Evolutionary conservation across 2,888 invertebrate species (phyloP).

Genomic region (Exocentrus adspersus): DNA sequence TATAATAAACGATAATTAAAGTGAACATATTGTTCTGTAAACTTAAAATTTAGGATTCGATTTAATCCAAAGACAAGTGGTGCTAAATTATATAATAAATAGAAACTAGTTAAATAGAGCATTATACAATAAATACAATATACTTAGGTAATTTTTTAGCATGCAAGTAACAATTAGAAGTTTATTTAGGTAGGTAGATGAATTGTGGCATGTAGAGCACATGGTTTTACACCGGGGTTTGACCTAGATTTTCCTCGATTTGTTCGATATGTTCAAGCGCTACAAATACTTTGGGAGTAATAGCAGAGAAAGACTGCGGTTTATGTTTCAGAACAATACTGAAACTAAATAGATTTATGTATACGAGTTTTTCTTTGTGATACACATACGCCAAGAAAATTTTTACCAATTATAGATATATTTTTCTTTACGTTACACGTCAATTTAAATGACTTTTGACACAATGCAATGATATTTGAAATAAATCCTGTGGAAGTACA

Average conservation of each 20-base stretch:
- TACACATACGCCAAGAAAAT: too few species aligned
- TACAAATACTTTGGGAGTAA: background rate
- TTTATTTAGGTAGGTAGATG: conserved; percentile 15
- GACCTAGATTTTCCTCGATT: conserved; percentile 16
- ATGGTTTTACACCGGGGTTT: conserved; percentile 10
- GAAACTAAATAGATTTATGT: background rate
- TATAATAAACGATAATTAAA: conserved; percentile 10
- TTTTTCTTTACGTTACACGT: too few species aligned
- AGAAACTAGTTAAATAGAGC: conserved; percentile 12
- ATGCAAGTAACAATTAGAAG: conserved; percentile 13
- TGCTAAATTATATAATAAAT: background rate
- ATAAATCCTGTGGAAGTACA: too few species aligned
- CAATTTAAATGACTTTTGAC: too few species aligned
- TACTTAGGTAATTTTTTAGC: conserved; percentile 13
- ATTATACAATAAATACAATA: background rate
- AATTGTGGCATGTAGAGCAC: conserved; percentile 16
- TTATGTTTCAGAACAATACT: background rate
- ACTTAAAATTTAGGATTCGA: conserved; percentile 4
- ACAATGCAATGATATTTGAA: too few species aligned
- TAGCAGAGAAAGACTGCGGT: background rate
- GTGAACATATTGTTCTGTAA: conserved; percentile 13
- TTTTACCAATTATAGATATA: too few species aligned
- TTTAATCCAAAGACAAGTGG: conserved; percentile 15
- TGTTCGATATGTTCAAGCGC: conserved; percentile 6
- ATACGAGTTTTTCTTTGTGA: too few species aligned